Evolutionary conservation across 2,113 vertebrate genomes (phyloP).

Genomic region (Cyphomyrus plagiostoma): DNA sequence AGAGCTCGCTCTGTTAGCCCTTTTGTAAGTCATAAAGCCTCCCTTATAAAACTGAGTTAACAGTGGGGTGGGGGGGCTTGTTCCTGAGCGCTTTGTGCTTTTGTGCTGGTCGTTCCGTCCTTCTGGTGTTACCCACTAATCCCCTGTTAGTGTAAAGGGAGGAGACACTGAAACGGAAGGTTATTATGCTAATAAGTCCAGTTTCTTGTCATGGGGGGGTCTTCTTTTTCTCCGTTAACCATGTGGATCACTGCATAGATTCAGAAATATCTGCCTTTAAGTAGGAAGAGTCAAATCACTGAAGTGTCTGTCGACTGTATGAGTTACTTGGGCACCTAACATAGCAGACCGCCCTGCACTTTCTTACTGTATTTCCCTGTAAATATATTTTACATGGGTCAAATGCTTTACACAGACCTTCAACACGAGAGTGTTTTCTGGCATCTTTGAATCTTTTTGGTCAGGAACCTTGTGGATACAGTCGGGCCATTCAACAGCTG

Average conservation of each 20-base stretch:
- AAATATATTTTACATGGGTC: background rate
- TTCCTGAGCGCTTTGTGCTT: background rate
- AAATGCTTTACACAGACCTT: background rate
- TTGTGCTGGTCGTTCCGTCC: background rate
- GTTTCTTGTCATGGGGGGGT: background rate
- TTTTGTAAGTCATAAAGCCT: slow-evolving; percentile 9
- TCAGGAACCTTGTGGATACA: background rate
- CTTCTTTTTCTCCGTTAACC: background rate
- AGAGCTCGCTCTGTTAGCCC: background rate
- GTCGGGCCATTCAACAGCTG: background rate
- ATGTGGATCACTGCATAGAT: background rate
- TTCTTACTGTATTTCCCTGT: background rate
- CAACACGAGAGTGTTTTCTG: background rate
- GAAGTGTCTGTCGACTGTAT: background rate
- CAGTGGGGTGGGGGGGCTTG: background rate
- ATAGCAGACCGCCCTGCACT: background rate
- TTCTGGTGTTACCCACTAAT: slow-evolving; percentile 16
- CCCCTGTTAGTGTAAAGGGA: background rate
- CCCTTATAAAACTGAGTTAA: background rate
- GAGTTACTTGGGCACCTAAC: background rate
- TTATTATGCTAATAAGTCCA: slow-evolving; percentile 4
- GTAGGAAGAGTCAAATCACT: background rate
- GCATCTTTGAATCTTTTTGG: background rate
- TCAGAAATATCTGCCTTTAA: background rate
- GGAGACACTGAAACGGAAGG: background rate